Base-by-base conservation (phyloP, 2,797 vertebrate species). In the Brotogeris chrysoptera region DNA sequence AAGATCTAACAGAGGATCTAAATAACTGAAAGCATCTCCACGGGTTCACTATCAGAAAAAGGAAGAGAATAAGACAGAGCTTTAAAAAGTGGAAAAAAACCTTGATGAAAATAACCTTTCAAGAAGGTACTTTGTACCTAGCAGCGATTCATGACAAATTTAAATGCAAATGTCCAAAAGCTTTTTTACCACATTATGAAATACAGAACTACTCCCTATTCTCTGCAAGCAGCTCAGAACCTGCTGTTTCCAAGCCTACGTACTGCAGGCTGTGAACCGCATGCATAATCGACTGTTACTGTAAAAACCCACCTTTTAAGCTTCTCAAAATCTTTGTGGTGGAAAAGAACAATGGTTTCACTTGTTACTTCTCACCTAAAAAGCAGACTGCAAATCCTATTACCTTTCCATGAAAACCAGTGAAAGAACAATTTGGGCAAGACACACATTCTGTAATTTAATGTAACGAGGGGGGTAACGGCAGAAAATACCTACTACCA, bases 161-260 rank as follows among this genome's bases (percentile, higher is more conserved):
- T 88, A 93, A 95, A 95, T 94, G 87, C 76, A 94, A 92, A 95
- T 76, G 36, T 82, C 84, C 86, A 87, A 71, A 46, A 80, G 84
- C 60, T 46, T 92, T 92, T 92, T 57, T 57, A 74, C 19, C 81
- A 43, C 61, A 87, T 87, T 52, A 83, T 71, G 86, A 91, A 94
- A 89, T 59, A 83, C 21, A 76, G 52, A 91, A 64, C 53, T 76
- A 69, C 36, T 94, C 82, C 66, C 46, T 66, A 88, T 88, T 93
- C 79, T 66, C 91, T 70, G 52, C 84, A 93, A 90, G 73, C 64
- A 90, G 59, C 61, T 94, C 53, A 15, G 61, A 92, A 93, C 53
- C 79, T 76, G 80, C 86, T 83, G 60, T 78, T 90, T 96, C 92
- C 91, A 93, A 91, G 80, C 71, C 88, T 78, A 91, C 36, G 3